Conservation (phyloP, 2,888 invertebrate genomes). For the Serripes groenlandicus region DNA sequence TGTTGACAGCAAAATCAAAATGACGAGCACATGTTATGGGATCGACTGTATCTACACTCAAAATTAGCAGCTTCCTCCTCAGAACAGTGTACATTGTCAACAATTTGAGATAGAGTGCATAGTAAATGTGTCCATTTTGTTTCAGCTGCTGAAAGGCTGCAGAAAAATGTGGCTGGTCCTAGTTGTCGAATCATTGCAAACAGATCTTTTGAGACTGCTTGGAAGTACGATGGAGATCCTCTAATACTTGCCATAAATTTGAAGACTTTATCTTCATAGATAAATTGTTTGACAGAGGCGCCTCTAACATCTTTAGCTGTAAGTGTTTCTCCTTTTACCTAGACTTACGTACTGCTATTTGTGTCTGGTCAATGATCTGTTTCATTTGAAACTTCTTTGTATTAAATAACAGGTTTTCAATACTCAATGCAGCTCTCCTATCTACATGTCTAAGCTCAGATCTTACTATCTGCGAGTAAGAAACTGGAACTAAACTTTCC, state of each 20-base stretch:
- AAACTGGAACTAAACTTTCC: constrained; percentile 17
- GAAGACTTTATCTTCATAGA: constrained; percentile 58
- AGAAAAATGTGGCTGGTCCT: constrained; percentile 62
- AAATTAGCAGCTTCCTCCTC: constrained; percentile 17
- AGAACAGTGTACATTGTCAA: constrained; percentile 34
- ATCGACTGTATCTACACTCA: constrained; percentile 22
- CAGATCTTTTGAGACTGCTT: constrained; percentile 64
- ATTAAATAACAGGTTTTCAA: constrained; percentile 65
- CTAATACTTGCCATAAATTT: constrained; percentile 54
- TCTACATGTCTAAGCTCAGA: constrained; percentile 38
- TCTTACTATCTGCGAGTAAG: constrained; percentile 30
- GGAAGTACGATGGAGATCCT: constrained; percentile 68
- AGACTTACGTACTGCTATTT: constrained; percentile 56
- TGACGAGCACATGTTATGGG: constrained; percentile 29
- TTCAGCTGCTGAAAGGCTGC: constrained; percentile 69
- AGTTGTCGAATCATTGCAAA: constrained; percentile 72
- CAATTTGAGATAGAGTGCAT: constrained; percentile 31
- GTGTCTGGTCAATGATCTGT: constrained; percentile 47
- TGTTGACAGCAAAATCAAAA: constrained; percentile 29
- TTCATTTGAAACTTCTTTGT: constrained; percentile 66
- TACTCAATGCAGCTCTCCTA: constrained; percentile 40
- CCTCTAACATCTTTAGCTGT: constrained; percentile 56
- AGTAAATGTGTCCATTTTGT: constrained; percentile 58
- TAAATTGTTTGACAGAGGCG: constrained; percentile 21
- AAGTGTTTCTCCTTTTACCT: constrained; percentile 39